phyloP scores from a whole-genome alignment of 2,113 vertebrate genomes.

The Pseudolaguvia tuberculata region DNA sequence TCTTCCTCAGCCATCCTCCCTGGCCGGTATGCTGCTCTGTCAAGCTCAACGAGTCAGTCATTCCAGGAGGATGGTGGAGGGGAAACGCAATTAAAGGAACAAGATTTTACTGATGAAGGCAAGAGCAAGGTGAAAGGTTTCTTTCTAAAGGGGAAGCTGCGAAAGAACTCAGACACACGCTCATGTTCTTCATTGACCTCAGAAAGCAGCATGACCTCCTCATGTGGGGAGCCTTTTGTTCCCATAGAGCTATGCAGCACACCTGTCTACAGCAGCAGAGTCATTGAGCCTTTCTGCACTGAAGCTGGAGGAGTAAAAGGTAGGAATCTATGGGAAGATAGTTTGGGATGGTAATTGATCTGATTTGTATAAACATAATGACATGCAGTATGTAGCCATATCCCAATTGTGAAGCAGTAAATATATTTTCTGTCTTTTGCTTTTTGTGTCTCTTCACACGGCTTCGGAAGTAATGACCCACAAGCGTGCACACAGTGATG shows the following conservation, averaged over 20 bases:
- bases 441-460: constrained; percentile 34
- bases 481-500: constrained; percentile 88
- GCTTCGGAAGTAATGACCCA: constrained; percentile 75
- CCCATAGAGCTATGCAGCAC: constrained; percentile 69
- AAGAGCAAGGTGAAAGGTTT: constrained; percentile 79
- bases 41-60: constrained; percentile 55
- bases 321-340: constrained; percentile 31
- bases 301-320: constrained; percentile 67
- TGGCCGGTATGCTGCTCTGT: constrained; percentile 71
- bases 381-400: no score
- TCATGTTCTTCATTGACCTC: constrained; percentile 91
- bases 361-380: no score
- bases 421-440: constrained; percentile 31
- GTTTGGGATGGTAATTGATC: background rate
- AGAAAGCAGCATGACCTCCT: constrained; percentile 83
- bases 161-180: constrained; percentile 80
- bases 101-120: constrained; percentile 72
- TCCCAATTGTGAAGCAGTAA: no score
- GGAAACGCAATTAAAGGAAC: constrained; percentile 55
- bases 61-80: constrained; percentile 59
- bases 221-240: constrained; percentile 72
- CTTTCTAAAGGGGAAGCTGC: constrained; percentile 80
- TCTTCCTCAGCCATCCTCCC: constrained; percentile 92
- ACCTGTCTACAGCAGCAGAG: constrained; percentile 78
- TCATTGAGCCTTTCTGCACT: constrained; percentile 68